Base-by-base conservation (phyloP, 2,113 vertebrate genomes). In the Cyprinus carpio region DNA sequence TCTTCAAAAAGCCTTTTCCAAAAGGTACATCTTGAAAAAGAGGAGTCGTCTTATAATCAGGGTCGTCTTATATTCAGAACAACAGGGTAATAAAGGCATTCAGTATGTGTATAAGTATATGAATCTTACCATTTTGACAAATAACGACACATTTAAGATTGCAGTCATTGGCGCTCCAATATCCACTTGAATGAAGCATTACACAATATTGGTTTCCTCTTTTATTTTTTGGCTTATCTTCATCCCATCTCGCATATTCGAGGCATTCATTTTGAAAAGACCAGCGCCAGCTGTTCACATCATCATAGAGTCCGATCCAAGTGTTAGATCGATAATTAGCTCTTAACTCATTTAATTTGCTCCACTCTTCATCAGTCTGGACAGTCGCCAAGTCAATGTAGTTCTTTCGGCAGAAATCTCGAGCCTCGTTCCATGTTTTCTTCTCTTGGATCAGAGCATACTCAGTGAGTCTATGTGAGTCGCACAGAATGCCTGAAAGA, bases 281-380 rank as follows among this genome's bases (percentile, higher is more conserved):
- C 84, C 82, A 86, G 13, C 2, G n/a, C 87, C 88, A 89, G 80
- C 13, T 56, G 2, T 15, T 8, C 4, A 25, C 7, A 0, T 23
- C n/a, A 4, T 62, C 10, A 37, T 46, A 75, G 11, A 88, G 37
- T 62, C 88, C 86, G 2, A 86, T 25, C 88, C 86, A 89, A 16
- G 15, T n/a, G 15, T 10, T 11, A 27, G 25, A 16, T 3, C 4
- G 2, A 60, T 23, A 3, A 18, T 25, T 77, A 1, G 6, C 31
- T 40, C 10, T 20, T 40, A n/a, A 5, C 31, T n/a, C 2, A 4
- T 37, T n/a, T 0, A 79, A 13, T 8, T 40, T 0, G 3, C 12
- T 62, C 76, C 54, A 37, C 25, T 37, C 37, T 37, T 37, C 37
- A 37, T 37, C 37, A 37, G 37, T 37, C 37, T 37, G 37, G 37